Evolutionary conservation across 2,113 vertebrate genomes (phyloP).

Genomic region (Hystrix cristata): DNA sequence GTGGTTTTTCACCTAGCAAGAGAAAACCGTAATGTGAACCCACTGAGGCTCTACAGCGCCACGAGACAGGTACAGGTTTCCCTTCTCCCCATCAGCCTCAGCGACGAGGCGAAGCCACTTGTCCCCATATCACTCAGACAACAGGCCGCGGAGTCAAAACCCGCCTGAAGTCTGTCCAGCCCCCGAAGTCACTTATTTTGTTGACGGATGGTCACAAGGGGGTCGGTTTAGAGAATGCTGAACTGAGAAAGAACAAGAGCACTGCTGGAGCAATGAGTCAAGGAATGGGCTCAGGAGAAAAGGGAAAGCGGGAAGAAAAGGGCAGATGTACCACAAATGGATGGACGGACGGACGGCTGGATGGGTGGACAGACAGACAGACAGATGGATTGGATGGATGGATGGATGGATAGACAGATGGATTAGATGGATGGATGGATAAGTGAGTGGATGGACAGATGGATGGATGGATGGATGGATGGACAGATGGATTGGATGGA

Average conservation of each 20-base stretch:
- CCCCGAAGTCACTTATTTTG: not conserved
- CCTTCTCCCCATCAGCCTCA: not conserved
- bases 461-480: not conserved
- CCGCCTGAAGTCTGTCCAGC: not conserved
- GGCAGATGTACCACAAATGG: not conserved
- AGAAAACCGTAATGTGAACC: not conserved
- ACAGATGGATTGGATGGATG: too few species aligned
- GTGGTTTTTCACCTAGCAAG: not conserved
- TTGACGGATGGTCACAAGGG: not conserved
- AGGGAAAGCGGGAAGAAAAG: not conserved
- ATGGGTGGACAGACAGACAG: too few species aligned
- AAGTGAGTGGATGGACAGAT: not conserved
- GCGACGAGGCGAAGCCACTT: not conserved
- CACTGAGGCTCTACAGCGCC: too few species aligned
- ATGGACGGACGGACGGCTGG: not conserved
- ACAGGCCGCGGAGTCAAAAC: not conserved
- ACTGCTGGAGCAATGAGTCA: not conserved
- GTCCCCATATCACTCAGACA: not conserved
- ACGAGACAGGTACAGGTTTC: rapidly evolving
- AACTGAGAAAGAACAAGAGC: not conserved
- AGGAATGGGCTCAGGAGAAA: not conserved
- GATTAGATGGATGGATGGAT: too few species aligned
- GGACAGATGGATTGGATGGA: not conserved
- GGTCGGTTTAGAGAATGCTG: not conserved
- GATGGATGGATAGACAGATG: too few species aligned